Evolutionary conservation across 2,113 vertebrate species (phyloP), one percentile per base, ranked within the genome.

Genomic region (Salvelinus alpinus): DNA sequence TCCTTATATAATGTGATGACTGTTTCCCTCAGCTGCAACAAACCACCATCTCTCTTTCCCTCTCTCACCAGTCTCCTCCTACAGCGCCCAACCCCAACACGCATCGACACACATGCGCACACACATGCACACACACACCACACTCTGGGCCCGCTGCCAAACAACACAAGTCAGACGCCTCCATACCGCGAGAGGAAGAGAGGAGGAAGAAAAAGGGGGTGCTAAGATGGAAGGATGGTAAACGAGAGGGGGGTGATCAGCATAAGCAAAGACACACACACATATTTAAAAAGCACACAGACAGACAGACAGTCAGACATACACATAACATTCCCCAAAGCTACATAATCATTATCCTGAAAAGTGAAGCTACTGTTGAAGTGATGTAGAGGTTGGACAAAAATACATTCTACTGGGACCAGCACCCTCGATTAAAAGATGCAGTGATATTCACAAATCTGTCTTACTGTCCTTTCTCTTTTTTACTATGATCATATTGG

Each of bases 91-190:
- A 38, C 34, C 64, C 47, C 22, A 38, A 65, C 54, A 73, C 70
- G 78, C 64, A 75, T 66, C 25, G 18, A 71, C 47, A 70, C 65
- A 72, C 66, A 70, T 29, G 24, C 71, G 27, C 51, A 54, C 77
- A 72, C 44, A 70, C 64, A 70, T 60, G 48, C 71, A 71, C 71
- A 66, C 76, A 73, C 74, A 72, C 77, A 73, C 73, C 66, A 22
- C 54, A 47, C 78, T 78, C 75, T 71, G 79, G 82, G 78, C 78
- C 1, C 27, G 64, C 73, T 70, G 82, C 82, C 78, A 84, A 78
- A 71, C 81, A 69, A 79, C 81, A 78, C 74, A 80, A 72, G 71
- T 83, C 68, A 71, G 47, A 75, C 70, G 82, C 82, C 82, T 80
- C 72, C 82, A 73, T 59, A 76, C 78, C 71, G 72, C 82, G 74